These are phyloP conservation scores for Phaedon cochleariae DNA, from an alignment of 2,888 invertebrate species.

Conservation along the genomic window DNA sequence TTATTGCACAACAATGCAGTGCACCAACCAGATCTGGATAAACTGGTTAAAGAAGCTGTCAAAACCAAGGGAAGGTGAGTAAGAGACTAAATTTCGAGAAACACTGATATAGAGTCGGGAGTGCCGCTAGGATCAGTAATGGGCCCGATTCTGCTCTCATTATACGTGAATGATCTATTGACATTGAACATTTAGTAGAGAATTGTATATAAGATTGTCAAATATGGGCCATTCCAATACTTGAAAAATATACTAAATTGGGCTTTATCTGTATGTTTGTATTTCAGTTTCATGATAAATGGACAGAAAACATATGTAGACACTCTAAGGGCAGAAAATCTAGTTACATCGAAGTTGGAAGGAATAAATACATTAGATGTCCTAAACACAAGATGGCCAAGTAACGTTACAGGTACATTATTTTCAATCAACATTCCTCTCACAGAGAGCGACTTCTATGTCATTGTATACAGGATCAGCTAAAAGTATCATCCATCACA, in stretches of 20 bases:
- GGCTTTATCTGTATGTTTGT: no score
- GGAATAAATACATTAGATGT: conserved; percentile 32
- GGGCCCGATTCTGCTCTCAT: no score
- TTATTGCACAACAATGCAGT: conserved; percentile 41
- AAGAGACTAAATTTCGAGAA: conserved; percentile 9
- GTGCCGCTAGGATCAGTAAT: no score
- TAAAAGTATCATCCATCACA: no score
- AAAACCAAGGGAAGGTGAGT: conserved; percentile 53
- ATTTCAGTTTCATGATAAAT: conserved; percentile 48
- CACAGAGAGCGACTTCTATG: no score
- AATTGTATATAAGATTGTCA: no score
- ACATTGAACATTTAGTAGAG: no score
- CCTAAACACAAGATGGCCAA: conserved; percentile 28
- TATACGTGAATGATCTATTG: no score
- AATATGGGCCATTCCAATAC: no score
- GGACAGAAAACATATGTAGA: conserved; percentile 49
- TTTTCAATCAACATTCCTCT: no score
- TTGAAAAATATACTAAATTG: no score
- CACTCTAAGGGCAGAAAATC: conserved; percentile 44
- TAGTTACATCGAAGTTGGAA: conserved; percentile 39
- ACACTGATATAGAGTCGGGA: not conserved
- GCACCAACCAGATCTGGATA: conserved; percentile 52
- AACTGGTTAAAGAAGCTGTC: conserved; percentile 49
- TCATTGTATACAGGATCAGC: no score
- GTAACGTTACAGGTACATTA: conserved; percentile 31